Conservation (phyloP, 1,140 invertebrate genomes). For the Leptinotarsa lineolata region DNA sequence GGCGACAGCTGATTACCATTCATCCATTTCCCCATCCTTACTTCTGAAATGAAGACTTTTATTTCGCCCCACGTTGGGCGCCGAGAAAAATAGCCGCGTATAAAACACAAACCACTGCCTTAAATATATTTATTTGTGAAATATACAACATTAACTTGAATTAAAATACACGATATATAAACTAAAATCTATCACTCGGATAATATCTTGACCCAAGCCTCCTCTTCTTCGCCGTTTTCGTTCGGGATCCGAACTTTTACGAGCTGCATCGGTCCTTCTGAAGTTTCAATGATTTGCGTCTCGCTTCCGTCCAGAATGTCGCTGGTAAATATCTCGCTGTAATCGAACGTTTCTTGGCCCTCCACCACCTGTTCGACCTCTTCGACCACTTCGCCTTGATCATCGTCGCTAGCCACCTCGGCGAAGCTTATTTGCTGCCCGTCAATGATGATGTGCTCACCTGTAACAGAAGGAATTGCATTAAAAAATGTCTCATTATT, state of each 20-base stretch:
- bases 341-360: conserved; percentile 47
- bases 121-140: too few relatives aligned
- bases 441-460: conserved; percentile 62
- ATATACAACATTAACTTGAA: neutral
- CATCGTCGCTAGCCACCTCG: conserved; percentile 43
- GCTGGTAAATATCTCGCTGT: conserved; percentile 50
- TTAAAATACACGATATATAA: neutral
- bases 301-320: conserved; percentile 53
- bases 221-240: conserved; percentile 56
- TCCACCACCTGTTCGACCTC: conserved; percentile 41
- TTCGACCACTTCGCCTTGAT: conserved; percentile 39
- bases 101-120: too few relatives aligned
- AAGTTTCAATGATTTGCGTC: conserved; percentile 55
- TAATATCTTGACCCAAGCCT: conserved; percentile 55
- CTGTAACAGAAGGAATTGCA: conserved; percentile 34
- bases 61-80: too few relatives aligned
- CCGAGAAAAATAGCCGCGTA: too few relatives aligned
- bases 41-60: too few relatives aligned
- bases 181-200: conserved; percentile 39
- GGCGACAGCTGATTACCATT: too few relatives aligned
- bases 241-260: conserved; percentile 61
- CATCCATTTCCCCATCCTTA: too few relatives aligned
- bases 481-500: too few relatives aligned
- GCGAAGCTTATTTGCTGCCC: conserved; percentile 55
- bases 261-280: conserved; percentile 57